phyloP scores from a whole-genome alignment of 2,113 vertebrate genomes.

The Ancistrus triradiatus region DNA sequence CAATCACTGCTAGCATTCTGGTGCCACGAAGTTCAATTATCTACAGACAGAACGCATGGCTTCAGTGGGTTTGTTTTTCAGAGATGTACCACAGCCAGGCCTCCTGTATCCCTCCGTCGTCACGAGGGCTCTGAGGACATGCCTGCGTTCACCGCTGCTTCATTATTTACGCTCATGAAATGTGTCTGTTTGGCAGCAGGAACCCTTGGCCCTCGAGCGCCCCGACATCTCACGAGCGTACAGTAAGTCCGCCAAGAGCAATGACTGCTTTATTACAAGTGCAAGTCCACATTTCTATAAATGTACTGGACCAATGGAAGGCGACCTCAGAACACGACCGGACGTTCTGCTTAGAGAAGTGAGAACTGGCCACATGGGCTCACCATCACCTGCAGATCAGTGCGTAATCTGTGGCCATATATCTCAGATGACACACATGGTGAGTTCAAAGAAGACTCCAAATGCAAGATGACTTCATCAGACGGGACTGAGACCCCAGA shows the following conservation, averaged over 20 bases:
- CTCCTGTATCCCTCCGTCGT: not conserved
- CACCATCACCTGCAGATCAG: too few relatives aligned
- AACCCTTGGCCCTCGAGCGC: constrained; percentile 42
- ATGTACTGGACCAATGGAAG: not conserved
- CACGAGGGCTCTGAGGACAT: constrained; percentile 49
- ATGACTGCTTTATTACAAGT: constrained; percentile 21
- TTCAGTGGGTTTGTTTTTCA: too few relatives aligned
- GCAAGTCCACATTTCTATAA: constrained; percentile 4
- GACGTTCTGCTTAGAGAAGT: not conserved
- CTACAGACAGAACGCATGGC: too few relatives aligned
- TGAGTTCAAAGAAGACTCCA: too few relatives aligned
- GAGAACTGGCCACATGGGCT: not conserved
- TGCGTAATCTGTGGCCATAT: too few relatives aligned
- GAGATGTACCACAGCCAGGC: constrained; percentile 4
- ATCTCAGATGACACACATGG: too few relatives aligned
- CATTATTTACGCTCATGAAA: constrained; percentile 66
- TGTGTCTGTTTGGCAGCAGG: constrained; percentile 61
- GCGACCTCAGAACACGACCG: not conserved
- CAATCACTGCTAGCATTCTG: too few relatives aligned
- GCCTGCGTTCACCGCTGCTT: constrained; percentile 52
- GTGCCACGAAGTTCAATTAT: too few relatives aligned
- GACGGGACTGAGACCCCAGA: too few relatives aligned
- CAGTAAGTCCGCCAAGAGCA: constrained; percentile 8
- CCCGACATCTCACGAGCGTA: constrained; percentile 49
- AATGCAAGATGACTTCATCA: too few relatives aligned